Percentiles rank a stretch among this genome's conserved stretches.
Evolutionary conservation across 2,797 vertebrate genomes (phyloP).

Genomic region (Muscicapa striata): DNA sequence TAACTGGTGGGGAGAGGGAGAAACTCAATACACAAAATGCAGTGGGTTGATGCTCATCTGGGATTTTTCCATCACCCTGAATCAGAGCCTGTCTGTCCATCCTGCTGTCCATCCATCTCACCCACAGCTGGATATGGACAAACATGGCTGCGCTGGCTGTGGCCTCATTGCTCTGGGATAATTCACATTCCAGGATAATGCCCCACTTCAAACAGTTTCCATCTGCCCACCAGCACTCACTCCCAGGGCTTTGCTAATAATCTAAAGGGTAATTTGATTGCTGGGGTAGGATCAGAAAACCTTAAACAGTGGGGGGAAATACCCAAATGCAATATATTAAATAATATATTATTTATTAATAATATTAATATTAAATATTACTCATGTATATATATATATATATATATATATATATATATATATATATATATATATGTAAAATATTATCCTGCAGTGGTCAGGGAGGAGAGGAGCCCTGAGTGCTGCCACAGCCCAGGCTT

Average conservation of each 20-base stretch:
- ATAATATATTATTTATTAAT: not conserved
- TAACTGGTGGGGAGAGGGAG: not conserved
- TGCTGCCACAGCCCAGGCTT: not conserved
- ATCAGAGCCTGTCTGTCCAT: not conserved
- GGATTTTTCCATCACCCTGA: rapidly evolving
- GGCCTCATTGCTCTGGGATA: not conserved
- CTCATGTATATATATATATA: too few relatives aligned
- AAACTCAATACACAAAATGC: not conserved
- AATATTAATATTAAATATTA: too few relatives aligned
- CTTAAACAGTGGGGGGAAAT: rapidly evolving
- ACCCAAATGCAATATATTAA: not conserved
- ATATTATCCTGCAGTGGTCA: not conserved
- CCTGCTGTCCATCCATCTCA: not conserved
- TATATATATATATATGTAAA: too few relatives aligned
- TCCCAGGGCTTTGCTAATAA: not conserved
- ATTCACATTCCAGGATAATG: not conserved
- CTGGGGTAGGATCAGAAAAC: not conserved
- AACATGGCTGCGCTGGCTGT: rapidly evolving
- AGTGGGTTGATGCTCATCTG: not conserved
- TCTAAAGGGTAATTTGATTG: not conserved
- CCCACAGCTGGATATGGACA: not conserved
- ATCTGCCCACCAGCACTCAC: rapidly evolving
- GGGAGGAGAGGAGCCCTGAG: not conserved
- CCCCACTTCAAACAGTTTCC: not conserved
- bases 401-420: too few relatives aligned